A percentile compares a stretch with the other conserved stretches of the same genome.
phyloP scores from a whole-genome alignment of 2,797 vertebrate species.

The Hozukius guyotensis region DNA sequence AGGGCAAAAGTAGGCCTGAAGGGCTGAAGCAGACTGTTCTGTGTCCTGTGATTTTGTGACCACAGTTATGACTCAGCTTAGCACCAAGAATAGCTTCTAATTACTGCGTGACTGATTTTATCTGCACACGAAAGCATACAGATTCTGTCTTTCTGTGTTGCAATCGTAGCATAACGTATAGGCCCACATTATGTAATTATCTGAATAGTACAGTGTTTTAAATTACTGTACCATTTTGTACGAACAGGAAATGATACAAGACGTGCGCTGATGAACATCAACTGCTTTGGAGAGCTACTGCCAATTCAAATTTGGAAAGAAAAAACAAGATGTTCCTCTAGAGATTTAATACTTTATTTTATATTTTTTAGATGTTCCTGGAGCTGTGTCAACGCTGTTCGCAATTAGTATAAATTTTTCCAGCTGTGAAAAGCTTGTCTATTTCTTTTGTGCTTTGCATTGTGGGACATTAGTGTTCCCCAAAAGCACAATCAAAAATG shows the following conservation, averaged over 20 bases:
- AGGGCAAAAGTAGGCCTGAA: constrained; percentile 33
- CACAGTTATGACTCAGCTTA: constrained; percentile 36
- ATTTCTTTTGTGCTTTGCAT: background rate
- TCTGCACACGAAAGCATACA: constrained; percentile 23
- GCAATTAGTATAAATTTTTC: background rate
- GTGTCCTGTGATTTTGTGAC: constrained; percentile 21
- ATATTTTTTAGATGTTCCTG: background rate
- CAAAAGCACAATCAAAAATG: background rate
- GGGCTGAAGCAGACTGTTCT: background rate
- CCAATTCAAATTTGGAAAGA: background rate
- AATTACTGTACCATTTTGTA: background rate
- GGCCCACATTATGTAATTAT: background rate
- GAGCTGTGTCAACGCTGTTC: background rate
- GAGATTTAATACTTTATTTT: background rate
- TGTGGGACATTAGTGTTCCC: background rate
- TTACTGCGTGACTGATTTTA: constrained; percentile 36
- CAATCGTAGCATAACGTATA: background rate
- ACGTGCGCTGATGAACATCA: background rate
- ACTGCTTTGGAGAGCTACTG: background rate
- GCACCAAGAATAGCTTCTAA: constrained; percentile 35
- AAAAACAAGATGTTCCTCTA: background rate
- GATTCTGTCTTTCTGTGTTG: background rate
- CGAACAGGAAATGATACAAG: background rate
- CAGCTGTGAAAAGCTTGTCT: background rate
- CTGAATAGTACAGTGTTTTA: background rate